These are phyloP conservation scores for Dendronephthya gigantea DNA, from an alignment of 64 coral and sea anemone genomes.

Conservation along the genomic window DNA sequence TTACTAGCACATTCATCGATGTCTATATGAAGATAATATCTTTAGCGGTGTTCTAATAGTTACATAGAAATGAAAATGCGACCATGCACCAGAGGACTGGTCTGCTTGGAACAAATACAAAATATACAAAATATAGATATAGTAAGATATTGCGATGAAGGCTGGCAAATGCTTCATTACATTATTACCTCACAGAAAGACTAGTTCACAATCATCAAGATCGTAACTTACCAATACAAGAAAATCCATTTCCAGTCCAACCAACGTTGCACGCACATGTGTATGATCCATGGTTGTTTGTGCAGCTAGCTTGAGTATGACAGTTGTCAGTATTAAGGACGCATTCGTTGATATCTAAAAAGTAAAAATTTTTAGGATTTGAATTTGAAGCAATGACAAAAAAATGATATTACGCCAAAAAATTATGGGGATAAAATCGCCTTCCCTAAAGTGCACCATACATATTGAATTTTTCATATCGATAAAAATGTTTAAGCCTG, in stretches of 20 bases:
- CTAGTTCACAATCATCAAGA: neutral
- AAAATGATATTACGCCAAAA: too few relatives aligned
- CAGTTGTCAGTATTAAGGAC: neutral
- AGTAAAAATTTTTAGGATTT: neutral
- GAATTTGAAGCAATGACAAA: neutral
- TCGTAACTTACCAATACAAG: neutral
- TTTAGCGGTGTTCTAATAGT: too few relatives aligned
- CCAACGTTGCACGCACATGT: neutral
- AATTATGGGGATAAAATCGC: neutral
- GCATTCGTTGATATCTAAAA: constrained; percentile 1
- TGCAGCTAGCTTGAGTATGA: neutral
- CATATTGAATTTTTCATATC: too few relatives aligned
- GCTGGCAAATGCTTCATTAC: too few relatives aligned
- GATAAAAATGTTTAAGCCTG: too few relatives aligned
- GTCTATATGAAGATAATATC: neutral
- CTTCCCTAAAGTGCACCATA: too few relatives aligned
- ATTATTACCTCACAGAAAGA: too few relatives aligned
- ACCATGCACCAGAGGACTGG: too few relatives aligned
- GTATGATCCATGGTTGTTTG: neutral
- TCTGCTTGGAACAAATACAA: too few relatives aligned
- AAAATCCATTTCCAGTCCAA: neutral
- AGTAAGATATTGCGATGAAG: too few relatives aligned
- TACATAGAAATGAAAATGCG: too few relatives aligned
- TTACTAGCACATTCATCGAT: neutral
- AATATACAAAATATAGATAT: too few relatives aligned